Evolutionary conservation across 2,888 invertebrate genomes (phyloP).

Genomic region (Acronicta aceris): DNA sequence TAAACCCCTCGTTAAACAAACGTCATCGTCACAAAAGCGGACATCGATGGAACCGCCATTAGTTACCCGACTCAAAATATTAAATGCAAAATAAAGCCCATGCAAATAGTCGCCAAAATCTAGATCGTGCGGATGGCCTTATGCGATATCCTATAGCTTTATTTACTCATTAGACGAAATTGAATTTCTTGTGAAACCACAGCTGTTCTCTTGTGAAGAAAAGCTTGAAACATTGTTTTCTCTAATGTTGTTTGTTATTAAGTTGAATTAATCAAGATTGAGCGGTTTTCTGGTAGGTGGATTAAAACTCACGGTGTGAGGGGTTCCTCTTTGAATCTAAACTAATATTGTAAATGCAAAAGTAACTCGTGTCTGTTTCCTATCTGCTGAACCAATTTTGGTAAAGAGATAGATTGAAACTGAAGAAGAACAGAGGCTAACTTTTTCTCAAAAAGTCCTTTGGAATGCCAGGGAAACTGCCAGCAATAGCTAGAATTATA

Average conservation of each 20-base stretch:
- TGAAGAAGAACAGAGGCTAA: no score
- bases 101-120: slow-evolving; percentile 8
- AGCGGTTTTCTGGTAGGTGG: slow-evolving; percentile 13
- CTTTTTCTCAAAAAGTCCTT: no score
- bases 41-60: background rate
- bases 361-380: no score
- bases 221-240: slow-evolving; percentile 36
- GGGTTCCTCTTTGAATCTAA: no score
- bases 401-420: no score
- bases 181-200: slow-evolving; percentile 46
- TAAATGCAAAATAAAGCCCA: slow-evolving; percentile 3
- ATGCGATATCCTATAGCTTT: slow-evolving; percentile 29
- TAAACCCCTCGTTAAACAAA: background rate
- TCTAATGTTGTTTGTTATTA: slow-evolving; percentile 16
- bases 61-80: slow-evolving; percentile 18
- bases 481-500: no score
- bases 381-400: no score
- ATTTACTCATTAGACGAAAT: slow-evolving; percentile 50
- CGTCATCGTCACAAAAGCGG: background rate
- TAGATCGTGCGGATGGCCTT: slow-evolving; percentile 9
- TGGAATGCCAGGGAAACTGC: no score
- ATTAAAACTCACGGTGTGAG: slow-evolving; percentile 20
- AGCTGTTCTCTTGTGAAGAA: slow-evolving; percentile 22
- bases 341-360: no score
- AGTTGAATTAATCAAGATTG: slow-evolving; percentile 32